Base-by-base conservation (phyloP, 2,888 invertebrate genomes). In the Gymnoscelis rufifasciata region DNA sequence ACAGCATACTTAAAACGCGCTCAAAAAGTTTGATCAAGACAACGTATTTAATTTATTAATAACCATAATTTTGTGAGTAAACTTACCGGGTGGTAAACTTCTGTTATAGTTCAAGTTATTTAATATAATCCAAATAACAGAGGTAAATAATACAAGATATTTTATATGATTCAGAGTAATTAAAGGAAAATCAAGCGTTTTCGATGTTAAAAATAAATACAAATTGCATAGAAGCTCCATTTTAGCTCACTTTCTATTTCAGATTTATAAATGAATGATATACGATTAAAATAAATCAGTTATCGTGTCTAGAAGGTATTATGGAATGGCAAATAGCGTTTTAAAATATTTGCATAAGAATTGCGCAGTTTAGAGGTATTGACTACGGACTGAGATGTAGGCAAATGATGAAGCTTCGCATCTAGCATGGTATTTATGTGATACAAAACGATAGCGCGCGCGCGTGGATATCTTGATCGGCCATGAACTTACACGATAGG, bases 51-150 rank as follows among this genome's bases (percentile, higher is more conserved):
- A 28, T 3, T 30, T 30, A 30, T 12, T 13, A 7, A 30, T 30
- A 1, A 11, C 2, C 29, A 31, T 13, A n/a, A 4, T 8, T 31
- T 10, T 10, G 2, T n/a, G 1, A 39, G 8, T 36, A 10, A 7
- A 56, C 66, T 64, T 54, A 66, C 66, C 66, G 23, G 64, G 64
- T 1, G 66, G 66, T 30, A 66, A 63, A 7, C 10, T 52, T 51
- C 41, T 54, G 33, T 59, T 54, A 43, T 54, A 54, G 23, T 31
- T 47, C 6, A 59, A 6, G 8, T 49, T 41, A 30, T 47, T 55
- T 7, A 54, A 11, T 15, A 54, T 8, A 12, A 52, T 39, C 53
- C 54, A 58, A 38, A 29, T 5, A 6, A 43, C 10, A 11, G 47
- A 33, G 7, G 38, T 23, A 6, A 39, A 47, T 30, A 54, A 28